Evolutionary conservation across 2,113 vertebrate species (phyloP), one percentile per base, ranked within the genome.

Genomic region (Columba livia): DNA sequence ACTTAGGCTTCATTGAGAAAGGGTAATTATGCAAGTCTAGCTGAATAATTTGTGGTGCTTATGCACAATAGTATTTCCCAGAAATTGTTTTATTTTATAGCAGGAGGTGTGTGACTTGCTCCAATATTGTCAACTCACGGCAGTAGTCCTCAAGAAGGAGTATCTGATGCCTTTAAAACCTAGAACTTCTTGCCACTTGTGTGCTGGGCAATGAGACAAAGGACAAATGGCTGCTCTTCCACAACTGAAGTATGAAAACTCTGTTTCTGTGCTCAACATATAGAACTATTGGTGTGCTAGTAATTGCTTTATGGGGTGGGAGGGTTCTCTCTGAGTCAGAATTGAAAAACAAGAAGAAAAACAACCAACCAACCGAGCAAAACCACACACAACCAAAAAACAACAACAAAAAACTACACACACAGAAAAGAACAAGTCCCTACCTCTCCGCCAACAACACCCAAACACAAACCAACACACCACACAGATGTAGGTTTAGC

Each of bases 111-210:
- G 47, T 29, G 20, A 28, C 29, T 48, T 51, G 11, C 40, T 74
- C 40, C 24, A 12, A 11, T 25, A 2, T 38, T 34, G 9, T 9
- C 40, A 26, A 1, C 28, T 65, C 20, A 5, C 3, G 2, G 13
- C 12, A 7, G 19, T n/a, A 24, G 50, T 50, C 32, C 38, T 60
- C 19, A 9, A 9, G 32, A 26, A 24, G 47, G 18, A 6, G 14
- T 32, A 21, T 58, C n/a, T 17, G 64, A 54, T 54, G 34, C 58
- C 38, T 40, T 67, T 11, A 57, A 67, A 74, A 56, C 26, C 36
- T 34, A 23, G 29, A 48, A 50, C 16, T 71, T 24, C 38, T 71
- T 29, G n/a, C 64, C n/a, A 6, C 24, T 56, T 1, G 2, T 3
- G 2, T 32, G 2, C 12, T 23, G 53, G 70, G 32, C 67, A 54